Evolutionary conservation across 2,797 vertebrate genomes (phyloP).

Genomic region (Gambelia wislizenii): DNA sequence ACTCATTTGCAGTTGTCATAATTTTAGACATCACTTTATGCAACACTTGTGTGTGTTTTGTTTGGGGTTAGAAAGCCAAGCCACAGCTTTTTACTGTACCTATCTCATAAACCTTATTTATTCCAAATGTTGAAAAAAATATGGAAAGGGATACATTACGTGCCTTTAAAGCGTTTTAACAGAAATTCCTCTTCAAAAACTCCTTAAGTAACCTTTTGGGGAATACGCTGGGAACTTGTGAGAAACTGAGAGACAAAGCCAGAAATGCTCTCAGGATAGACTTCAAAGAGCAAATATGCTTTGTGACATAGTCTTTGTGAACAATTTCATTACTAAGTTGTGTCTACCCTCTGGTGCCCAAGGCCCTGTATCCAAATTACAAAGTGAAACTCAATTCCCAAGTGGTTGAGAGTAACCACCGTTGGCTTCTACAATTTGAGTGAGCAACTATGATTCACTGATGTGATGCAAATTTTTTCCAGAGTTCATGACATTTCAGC

Average conservation of each 20-base stretch:
- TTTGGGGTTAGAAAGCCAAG: neutral
- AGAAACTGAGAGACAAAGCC: conserved; percentile 12
- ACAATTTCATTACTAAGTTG: neutral
- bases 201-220: conserved; percentile 13
- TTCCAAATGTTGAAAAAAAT: conserved; percentile 1
- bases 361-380: neutral
- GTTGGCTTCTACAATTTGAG: conserved; percentile 1
- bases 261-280: neutral
- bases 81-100: neutral
- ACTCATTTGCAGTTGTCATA: neutral
- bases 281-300: neutral
- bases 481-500: conserved; percentile 10
- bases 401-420: conserved; percentile 4
- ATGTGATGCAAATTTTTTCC: neutral
- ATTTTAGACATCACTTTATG: conserved; percentile 8
- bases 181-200: neutral
- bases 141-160: neutral
- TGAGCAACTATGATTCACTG: neutral
- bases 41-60: conserved; percentile 1
- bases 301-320: conserved; percentile 8
- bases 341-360: conserved; percentile 2
- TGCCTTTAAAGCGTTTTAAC: neutral
- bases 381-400: conserved; percentile 24
- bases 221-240: neutral
- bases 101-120: conserved; percentile 24